Evolutionary conservation across 1,140 invertebrate genomes (phyloP).

Genomic region (Drosophila kanapiae): DNA sequence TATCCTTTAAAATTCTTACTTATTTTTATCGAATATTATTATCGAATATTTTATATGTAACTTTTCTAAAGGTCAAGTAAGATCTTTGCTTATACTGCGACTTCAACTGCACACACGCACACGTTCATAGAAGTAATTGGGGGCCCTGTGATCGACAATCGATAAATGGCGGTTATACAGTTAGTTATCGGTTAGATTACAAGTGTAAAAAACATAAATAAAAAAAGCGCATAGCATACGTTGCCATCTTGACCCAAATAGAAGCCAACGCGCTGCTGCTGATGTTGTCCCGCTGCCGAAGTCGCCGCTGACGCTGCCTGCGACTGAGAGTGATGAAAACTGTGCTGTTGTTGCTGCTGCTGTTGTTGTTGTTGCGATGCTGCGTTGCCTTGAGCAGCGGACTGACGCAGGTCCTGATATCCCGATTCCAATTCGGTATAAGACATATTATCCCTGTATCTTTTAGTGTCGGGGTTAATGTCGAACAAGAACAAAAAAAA

Average conservation of each 20-base stretch:
- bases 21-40: too few species aligned
- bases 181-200: slow-evolving; percentile 11
- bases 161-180: neutral
- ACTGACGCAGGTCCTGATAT: slow-evolving; percentile 92
- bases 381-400: slow-evolving; percentile 72
- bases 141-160: neutral
- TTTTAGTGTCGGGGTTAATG: slow-evolving; percentile 34
- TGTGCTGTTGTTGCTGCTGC: slow-evolving; percentile 83
- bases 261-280: slow-evolving; percentile 88
- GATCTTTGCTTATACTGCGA: neutral
- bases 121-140: neutral
- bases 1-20: too few species aligned
- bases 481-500: slow-evolving; percentile 2
- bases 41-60: too few species aligned
- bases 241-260: slow-evolving; percentile 89
- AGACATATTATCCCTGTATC: slow-evolving; percentile 87
- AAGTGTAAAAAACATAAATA: slow-evolving; percentile 4
- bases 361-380: slow-evolving; percentile 50
- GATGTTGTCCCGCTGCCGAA: slow-evolving; percentile 88
- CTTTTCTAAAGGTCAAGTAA: neutral
- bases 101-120: neutral
- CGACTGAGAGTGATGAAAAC: slow-evolving; percentile 65
- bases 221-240: slow-evolving; percentile 74
- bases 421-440: slow-evolving; percentile 96
- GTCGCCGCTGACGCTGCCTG: slow-evolving; percentile 85